Evolutionary conservation across 2,113 vertebrate genomes (phyloP).

Genomic region (Anguilla japonica): DNA sequence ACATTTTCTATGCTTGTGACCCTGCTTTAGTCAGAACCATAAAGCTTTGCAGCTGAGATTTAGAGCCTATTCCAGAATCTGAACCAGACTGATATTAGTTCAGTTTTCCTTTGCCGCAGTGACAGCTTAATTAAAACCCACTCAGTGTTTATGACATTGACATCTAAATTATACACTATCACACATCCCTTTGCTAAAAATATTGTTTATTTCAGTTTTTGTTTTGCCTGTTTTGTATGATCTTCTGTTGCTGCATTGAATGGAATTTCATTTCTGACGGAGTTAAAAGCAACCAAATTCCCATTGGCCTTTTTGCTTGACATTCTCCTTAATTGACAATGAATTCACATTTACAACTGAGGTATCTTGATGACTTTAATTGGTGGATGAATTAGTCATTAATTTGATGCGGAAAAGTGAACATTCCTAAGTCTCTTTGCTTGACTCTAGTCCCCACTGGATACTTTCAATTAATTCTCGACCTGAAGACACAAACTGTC

Average conservation of each 20-base stretch:
- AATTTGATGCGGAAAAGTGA: constrained; percentile 45
- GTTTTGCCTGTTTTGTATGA: background rate
- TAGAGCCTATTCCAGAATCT: constrained; percentile 43
- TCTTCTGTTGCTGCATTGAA: constrained; percentile 19
- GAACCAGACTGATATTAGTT: constrained; percentile 14
- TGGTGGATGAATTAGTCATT: constrained; percentile 37
- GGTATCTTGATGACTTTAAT: constrained; percentile 21
- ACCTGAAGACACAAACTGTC: constrained; percentile 53
- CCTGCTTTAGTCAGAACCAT: background rate
- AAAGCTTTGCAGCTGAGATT: constrained; percentile 31
- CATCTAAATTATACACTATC: constrained; percentile 56
- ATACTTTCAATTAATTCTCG: constrained; percentile 48
- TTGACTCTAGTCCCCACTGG: constrained; percentile 28
- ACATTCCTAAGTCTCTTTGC: constrained; percentile 11
- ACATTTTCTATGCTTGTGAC: constrained; percentile 3
- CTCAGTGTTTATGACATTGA: constrained; percentile 53
- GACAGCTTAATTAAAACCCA: constrained; percentile 59
- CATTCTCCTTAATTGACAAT: constrained; percentile 35
- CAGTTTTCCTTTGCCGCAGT: constrained; percentile 38
- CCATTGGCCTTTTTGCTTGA: constrained; percentile 28
- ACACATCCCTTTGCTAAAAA: constrained; percentile 47
- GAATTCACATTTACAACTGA: constrained; percentile 24
- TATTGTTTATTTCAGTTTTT: constrained; percentile 20
- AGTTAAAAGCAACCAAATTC: background rate
- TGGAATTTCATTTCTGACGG: constrained; percentile 26